phyloP scores from a whole-genome alignment of 2,797 vertebrate species.

The Tangara arthus region DNA sequence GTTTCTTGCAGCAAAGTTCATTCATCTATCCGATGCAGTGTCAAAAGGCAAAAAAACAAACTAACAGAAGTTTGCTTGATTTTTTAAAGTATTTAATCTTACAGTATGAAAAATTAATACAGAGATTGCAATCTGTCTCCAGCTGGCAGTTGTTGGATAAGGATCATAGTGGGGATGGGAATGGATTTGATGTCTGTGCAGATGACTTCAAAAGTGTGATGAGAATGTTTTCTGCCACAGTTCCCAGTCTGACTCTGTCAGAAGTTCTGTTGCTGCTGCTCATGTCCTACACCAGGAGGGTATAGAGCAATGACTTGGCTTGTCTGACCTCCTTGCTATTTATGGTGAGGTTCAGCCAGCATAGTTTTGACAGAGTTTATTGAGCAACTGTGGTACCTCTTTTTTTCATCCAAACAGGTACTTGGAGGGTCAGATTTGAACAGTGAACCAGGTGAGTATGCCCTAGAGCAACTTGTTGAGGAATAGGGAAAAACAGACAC shows the following conservation, averaged over 20 bases:
- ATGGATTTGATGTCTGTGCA: background rate
- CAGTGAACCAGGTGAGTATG: accelerated
- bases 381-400: background rate
- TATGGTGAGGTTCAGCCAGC: background rate
- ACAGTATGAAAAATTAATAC: background rate
- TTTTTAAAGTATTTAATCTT: background rate
- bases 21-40: background rate
- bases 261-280: background rate
- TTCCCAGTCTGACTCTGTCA: background rate
- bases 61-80: background rate
- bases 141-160: background rate
- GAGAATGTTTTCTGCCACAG: background rate
- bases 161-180: background rate
- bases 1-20: background rate
- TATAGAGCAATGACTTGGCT: background rate
- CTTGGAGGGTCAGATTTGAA: background rate
- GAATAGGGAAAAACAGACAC: background rate
- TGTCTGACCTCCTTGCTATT: background rate
- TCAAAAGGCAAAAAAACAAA: background rate
- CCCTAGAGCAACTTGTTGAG: background rate
- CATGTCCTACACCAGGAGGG: background rate
- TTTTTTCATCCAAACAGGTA: background rate
- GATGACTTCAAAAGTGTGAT: background rate
- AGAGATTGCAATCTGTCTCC: background rate
- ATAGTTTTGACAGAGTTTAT: background rate